Base-by-base conservation (phyloP, 2,113 vertebrate genomes). In the Melanocharis versteri region DNA sequence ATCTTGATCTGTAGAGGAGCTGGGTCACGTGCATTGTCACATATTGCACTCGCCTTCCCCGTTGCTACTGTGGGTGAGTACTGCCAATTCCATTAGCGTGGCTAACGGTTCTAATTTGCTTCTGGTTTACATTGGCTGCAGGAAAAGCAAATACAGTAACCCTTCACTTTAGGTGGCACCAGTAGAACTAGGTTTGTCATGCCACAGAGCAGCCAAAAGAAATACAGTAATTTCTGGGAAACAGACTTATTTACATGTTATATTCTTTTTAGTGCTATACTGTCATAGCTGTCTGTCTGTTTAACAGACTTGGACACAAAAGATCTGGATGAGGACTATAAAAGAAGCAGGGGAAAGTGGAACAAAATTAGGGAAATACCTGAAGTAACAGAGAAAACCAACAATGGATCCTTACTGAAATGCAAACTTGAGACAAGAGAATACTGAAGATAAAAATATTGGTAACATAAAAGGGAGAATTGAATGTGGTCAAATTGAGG, bases 81-180 rank as follows among this genome's bases (percentile, higher is more conserved):
- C 17, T 90, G 68, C 87, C 91, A 96, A 79, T 94, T 94, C 94
- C 54, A 54, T 92, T 84, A 93, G 56, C 0, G 0, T 73, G 69
- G 90, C 37, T 89, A 89, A 58, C 1, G 1, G 37, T 92, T 95
- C 92, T 92, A 82, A 95, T 85, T 91, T 95, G 86, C 64, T 75
- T 77, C 47, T 89, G 64, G 77, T 69, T 96, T 94, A 73, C 89
- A 65, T 31, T 94, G 92, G 92, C 95, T 94, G 93, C 64, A 82
- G 45, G 44, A 80, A 92, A 96, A 83, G 68, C 39, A 94, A 96
- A 77, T 61, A 70, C 72, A 93, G 72, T 30, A 83, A 92, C 92
- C 68, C n/a, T 92, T 86, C 84, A 53, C 61, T 91, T 87, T 40
- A 78, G 64, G 69, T 89, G 87, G 53, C 56, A 95, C 54, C n/a